Percentiles rank a stretch among this genome's conserved stretches.
phyloP scores from a whole-genome alignment of 2,797 vertebrate species.

The Alexandromys oeconomus region DNA sequence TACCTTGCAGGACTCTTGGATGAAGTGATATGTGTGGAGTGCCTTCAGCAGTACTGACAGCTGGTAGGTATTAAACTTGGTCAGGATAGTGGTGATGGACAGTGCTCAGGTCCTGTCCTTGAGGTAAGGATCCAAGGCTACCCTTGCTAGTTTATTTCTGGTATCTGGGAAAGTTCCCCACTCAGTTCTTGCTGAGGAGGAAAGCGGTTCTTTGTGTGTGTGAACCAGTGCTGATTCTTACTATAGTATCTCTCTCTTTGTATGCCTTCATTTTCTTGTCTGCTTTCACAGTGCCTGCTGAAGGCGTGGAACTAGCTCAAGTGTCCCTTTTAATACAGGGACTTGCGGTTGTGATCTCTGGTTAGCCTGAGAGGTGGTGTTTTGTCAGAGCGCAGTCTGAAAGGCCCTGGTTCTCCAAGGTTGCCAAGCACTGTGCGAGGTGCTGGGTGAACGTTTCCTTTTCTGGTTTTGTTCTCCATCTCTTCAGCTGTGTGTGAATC shows the following conservation, averaged over 20 bases:
- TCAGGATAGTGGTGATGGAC: not conserved
- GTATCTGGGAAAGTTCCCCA: not conserved
- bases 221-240: slow-evolving; percentile 2
- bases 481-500: slow-evolving; percentile 22
- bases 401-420: not conserved
- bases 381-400: slow-evolving; percentile 28
- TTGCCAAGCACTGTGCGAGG: not conserved
- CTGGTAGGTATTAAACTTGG: not conserved
- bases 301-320: not conserved
- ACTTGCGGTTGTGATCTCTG: not conserved
- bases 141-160: not conserved
- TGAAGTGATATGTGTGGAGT: not conserved
- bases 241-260: not conserved
- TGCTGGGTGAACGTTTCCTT: not conserved
- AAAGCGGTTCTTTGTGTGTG: not conserved
- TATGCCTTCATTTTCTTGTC: slow-evolving; percentile 52
- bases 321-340: not conserved
- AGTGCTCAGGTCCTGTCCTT: not conserved
- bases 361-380: not conserved
- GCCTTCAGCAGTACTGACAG: not conserved
- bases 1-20: not conserved
- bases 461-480: not conserved
- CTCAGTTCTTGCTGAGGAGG: not conserved
- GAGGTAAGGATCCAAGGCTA: not conserved
- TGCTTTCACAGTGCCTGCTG: not conserved